A percentile compares a stretch with the other conserved stretches of the same genome.
Conservation (phyloP, 2,797 vertebrate genomes). For the Amblyopsis hoosieri region DNA sequence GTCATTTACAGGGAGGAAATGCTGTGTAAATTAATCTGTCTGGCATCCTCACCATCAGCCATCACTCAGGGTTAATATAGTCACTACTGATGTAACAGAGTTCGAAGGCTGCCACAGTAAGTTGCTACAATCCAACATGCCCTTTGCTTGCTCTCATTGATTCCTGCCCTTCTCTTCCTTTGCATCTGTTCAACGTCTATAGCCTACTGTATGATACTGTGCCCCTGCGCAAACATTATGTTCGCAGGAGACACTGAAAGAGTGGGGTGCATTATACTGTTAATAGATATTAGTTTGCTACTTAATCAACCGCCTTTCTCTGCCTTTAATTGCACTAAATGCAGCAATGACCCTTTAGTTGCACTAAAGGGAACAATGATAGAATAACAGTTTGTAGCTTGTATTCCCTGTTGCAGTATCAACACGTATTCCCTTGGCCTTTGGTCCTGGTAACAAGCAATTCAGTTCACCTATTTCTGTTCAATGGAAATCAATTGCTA, state of each 20-base stretch:
- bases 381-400: constrained; percentile 32
- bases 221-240: background rate
- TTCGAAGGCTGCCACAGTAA: constrained; percentile 35
- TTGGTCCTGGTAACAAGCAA: constrained; percentile 45
- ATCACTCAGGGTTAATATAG: constrained; percentile 53
- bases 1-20: constrained; percentile 57
- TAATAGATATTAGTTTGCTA: no score
- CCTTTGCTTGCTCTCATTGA: constrained; percentile 15
- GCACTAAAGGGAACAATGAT: constrained; percentile 35
- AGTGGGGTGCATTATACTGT: background rate
- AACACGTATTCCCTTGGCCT: constrained; percentile 52
- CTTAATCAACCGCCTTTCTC: constrained; percentile 10
- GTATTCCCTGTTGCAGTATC: constrained; percentile 34
- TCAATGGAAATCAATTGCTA: constrained; percentile 58
- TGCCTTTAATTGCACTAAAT: constrained; percentile 27
- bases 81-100: constrained; percentile 50
- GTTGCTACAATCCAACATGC: constrained; percentile 22
- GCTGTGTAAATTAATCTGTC: constrained; percentile 60
- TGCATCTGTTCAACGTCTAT: constrained; percentile 23
- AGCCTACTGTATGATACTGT: background rate
- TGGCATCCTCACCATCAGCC: constrained; percentile 46
- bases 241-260: constrained; percentile 3
- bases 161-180: constrained; percentile 9
- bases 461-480: constrained; percentile 53
- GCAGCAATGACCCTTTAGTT: constrained; percentile 20